Conservation (phyloP, 2,888 invertebrate genomes). For the Carterocephalus palaemon region DNA sequence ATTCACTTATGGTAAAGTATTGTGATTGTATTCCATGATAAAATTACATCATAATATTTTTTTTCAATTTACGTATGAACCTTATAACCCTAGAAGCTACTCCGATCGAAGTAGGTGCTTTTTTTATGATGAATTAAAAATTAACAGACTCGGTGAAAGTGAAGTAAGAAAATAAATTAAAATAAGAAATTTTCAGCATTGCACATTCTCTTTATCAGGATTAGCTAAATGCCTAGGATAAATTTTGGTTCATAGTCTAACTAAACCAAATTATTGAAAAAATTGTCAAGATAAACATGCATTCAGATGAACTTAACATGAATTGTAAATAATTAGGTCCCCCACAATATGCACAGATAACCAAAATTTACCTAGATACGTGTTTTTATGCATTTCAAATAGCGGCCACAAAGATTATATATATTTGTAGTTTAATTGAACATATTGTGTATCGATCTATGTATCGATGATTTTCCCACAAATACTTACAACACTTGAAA, state of each 20-base stretch:
- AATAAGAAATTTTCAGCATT: conserved; percentile 74
- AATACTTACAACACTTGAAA: conserved; percentile 51
- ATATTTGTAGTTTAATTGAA: conserved; percentile 46
- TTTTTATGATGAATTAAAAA: conserved; percentile 4
- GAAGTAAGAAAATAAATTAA: conserved; percentile 67
- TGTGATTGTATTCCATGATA: too few relatives aligned
- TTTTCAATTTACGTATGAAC: conserved; percentile 8
- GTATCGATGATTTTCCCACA: conserved; percentile 35
- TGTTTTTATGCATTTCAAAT: conserved; percentile 62
- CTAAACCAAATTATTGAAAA: too few relatives aligned
- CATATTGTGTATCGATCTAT: conserved; percentile 36
- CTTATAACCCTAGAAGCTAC: conserved; percentile 6
- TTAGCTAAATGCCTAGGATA: conserved; percentile 64
- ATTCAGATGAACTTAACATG: too few relatives aligned
- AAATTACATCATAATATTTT: too few relatives aligned
- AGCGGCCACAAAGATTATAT: conserved; percentile 73
- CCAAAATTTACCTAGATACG: conserved; percentile 60
- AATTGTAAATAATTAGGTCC: too few relatives aligned
- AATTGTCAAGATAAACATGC: too few relatives aligned
- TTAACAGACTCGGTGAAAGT: conserved; percentile 53
- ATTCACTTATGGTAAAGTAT: too few relatives aligned
- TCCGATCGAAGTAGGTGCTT: conserved; percentile 20
- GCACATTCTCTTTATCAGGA: conserved; percentile 76
- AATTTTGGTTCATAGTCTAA: conserved; percentile 55
- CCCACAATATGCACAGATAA: conserved; percentile 51